phyloP scores from a whole-genome alignment of 2,113 vertebrate genomes.

The Ceyx margarethae region DNA sequence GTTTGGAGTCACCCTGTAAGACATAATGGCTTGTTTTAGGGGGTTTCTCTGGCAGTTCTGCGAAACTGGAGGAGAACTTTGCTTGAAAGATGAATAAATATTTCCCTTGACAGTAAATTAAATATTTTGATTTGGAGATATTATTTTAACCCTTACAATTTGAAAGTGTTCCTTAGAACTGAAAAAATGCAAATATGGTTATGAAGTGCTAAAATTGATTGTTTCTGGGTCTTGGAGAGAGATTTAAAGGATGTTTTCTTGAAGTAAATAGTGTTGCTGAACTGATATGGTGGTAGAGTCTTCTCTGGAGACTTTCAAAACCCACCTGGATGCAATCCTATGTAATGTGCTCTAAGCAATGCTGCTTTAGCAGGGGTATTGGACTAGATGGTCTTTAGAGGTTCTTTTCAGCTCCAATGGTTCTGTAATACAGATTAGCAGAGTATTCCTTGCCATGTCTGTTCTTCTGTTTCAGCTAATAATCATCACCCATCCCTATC shows the following conservation, averaged over 20 bases:
- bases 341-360: too few species aligned
- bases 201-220: not conserved
- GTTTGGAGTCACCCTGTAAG: not conserved
- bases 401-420: too few species aligned
- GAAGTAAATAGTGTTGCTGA: not conserved
- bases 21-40: not conserved
- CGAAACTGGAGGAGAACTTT: not conserved
- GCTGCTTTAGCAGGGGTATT: too few species aligned
- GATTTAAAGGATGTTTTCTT: not conserved
- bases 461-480: not conserved
- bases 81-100: not conserved
- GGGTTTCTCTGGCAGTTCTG: not conserved
- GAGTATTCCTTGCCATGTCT: not conserved
- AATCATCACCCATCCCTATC: not conserved
- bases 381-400: too few species aligned
- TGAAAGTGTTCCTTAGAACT: not conserved
- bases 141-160: constrained; percentile 27
- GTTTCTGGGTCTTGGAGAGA: not conserved
- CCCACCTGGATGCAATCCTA: too few species aligned
- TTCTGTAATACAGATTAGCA: not conserved
- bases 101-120: not conserved
- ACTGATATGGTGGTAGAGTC: not conserved
- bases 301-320: too few species aligned
- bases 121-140: not conserved
- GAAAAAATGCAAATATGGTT: not conserved